phyloP scores from a whole-genome alignment of 2,113 vertebrate species.

The Prunella fulvescens region DNA sequence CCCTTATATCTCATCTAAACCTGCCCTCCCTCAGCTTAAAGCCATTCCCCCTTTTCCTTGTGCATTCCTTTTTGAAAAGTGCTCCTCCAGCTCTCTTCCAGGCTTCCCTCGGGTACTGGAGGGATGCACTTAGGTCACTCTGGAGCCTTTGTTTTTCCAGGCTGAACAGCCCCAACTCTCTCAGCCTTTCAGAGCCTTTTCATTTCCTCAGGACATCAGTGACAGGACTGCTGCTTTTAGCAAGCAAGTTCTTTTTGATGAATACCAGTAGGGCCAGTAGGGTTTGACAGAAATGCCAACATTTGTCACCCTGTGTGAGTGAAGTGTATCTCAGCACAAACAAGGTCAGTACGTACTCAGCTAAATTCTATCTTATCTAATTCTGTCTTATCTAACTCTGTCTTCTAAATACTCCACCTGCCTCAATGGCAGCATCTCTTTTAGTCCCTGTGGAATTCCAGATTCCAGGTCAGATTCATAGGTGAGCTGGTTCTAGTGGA shows the following conservation, averaged over 20 bases:
- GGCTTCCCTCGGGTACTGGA: background rate
- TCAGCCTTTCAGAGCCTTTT: background rate
- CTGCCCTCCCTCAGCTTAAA: background rate
- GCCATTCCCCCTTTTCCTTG: background rate
- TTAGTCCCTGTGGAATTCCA: background rate
- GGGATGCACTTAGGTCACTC: background rate
- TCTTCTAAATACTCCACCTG: background rate
- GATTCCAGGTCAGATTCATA: background rate
- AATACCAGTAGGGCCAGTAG: background rate
- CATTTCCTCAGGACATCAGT: background rate
- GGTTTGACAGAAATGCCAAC: background rate
- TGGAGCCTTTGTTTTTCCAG: background rate
- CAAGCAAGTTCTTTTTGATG: background rate
- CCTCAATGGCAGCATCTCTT: background rate
- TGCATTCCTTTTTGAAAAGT: background rate
- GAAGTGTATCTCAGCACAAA: background rate
- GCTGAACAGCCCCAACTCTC: background rate
- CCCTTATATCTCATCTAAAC: background rate
- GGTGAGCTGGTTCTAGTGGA: background rate
- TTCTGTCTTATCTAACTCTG: background rate
- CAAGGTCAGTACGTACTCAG: accelerated
- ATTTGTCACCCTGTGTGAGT: background rate
- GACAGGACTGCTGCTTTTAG: background rate
- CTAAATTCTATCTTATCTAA: background rate
- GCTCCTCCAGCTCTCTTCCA: background rate